Base-by-base conservation (phyloP, 2,797 vertebrate genomes). In the Sebastes taczanowskii region DNA sequence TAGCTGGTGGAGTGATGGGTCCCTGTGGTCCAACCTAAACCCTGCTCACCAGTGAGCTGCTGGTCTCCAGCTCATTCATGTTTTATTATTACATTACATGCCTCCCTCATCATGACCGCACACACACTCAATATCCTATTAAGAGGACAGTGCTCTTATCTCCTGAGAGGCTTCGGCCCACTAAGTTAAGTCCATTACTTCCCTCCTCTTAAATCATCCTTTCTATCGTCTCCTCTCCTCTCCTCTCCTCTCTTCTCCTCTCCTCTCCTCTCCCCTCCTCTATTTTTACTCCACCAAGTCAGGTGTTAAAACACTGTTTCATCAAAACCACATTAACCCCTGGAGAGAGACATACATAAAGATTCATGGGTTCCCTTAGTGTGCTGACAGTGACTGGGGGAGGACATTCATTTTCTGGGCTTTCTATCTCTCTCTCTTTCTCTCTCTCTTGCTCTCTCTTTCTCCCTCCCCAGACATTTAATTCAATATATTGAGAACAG, bases 261-360 rank as follows among this genome's bases (percentile, higher is more conserved):
- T 56, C 7, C 2, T 71, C 73, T 22, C 8, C n/a, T 52, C 46
- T 35, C 65, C 23, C 35, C 27, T 11, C 11, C 38, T 72, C 80
- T 78, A 55, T 84, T 89, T 86, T 74, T 85, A 81, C 65, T 72
- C 72, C 67, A 78, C 74, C 55, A 68, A 83, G 84, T 85, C 89
- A 85, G 82, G 83, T 91, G 91, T 91, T 91, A 91, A 92, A 89
- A 87, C 86, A 89, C 79, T 87, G 84, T 92, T 93, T 92, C 90
- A 92, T 93, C 88, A 92, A 92, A 92, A 89, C 69, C 91, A 89
- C 88, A 92, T 93, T 91, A 93, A 92, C 92, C 91, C 85, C 84
- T 63, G 88, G 77, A 87, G 89, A 90, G 83, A 86, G 85, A 84
- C 88, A 88, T 86, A 89, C 85, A 88, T 89, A 86, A 91, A 94